These are phyloP conservation scores for Triops cancriformis DNA, from an alignment of 1,140 invertebrate genomes.

Conservation along the genomic window DNA sequence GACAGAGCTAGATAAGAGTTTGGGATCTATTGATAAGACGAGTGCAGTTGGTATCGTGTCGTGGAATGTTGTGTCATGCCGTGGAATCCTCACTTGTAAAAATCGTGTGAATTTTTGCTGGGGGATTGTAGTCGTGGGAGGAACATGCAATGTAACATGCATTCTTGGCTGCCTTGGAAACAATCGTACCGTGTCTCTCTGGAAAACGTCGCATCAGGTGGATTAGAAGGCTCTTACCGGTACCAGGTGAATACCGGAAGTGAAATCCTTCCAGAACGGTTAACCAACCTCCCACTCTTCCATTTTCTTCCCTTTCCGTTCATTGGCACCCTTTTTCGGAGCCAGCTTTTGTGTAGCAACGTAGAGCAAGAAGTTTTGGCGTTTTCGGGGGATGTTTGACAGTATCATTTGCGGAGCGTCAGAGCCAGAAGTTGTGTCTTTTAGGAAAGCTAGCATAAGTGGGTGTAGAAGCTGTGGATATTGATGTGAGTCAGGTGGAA, in stretches of 20 bases:
- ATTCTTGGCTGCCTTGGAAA: conserved; percentile 10
- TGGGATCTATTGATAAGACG: neutral
- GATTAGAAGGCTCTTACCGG: conserved; percentile 2
- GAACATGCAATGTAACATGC: neutral
- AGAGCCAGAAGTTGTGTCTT: neutral
- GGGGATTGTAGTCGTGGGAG: neutral
- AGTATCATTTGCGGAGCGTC: neutral
- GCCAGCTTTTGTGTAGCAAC: neutral
- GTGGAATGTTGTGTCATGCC: neutral
- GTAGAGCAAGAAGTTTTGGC: neutral
- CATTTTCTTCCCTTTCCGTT: neutral
- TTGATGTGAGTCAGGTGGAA: neutral
- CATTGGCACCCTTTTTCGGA: neutral
- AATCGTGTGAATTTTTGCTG: neutral
- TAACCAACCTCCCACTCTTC: neutral
- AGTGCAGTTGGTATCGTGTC: neutral
- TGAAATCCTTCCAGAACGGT: neutral
- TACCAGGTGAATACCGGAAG: conserved; percentile 12
- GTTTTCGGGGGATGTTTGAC: neutral
- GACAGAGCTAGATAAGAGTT: no score
- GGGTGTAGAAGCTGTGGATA: neutral
- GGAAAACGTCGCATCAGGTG: neutral
- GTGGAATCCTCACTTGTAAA: neutral
- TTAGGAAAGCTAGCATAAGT: neutral
- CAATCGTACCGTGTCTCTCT: conserved; percentile 3